Evolutionary conservation across 1,140 invertebrate genomes (phyloP), one percentile per base, ranked within the genome.

Genomic region (Eriocheir sinensis): DNA sequence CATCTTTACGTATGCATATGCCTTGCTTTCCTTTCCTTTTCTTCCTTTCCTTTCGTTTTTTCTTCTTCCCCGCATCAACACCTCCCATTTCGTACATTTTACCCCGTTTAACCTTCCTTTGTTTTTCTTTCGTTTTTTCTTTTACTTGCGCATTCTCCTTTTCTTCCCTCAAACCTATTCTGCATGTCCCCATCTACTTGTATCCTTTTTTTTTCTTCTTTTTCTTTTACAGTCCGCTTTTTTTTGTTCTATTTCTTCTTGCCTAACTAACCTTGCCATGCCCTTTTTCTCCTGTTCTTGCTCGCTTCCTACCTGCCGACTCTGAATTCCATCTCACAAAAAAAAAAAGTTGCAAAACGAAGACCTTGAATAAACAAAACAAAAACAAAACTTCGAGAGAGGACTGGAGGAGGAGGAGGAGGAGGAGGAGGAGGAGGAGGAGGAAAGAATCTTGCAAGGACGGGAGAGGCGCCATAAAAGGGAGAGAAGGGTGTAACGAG

Each of bases 401-500:
- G 81, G 30, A 12, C 17, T 17, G 30, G 81, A 85, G 32, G 30
- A 34, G 8, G 32, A 85, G 32, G 30, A 34, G 8, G 81, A 85
- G 21, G 17, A n/a, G 44, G 32, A 34, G 30, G 44, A 30, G 27
- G 89, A 34, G 44, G 36, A 34, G 40, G 15, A 32, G n/a, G 41
- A 53, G 32, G 40, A 48, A 21, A 27, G 32, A 21, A 27, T 44
- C 27, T 27, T 48, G 88, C 0, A 60, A 30, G 34, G 27, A 85
- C 34, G 81, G 81, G 38, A 85, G 60, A 72, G 60, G 60, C 27
- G 60, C 60, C 60, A 72, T 72, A 72, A 72, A 72, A 72, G 60
- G 60, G 60, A 72, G 60, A 72, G 60, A n/a, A 72, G 60, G 60
- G 27, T n/a, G 60, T 72, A 72, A 72, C 60, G 60, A 72, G 60